phyloP scores from a whole-genome alignment of 2,888 invertebrate genomes.

The Diadegma fenestrale region DNA sequence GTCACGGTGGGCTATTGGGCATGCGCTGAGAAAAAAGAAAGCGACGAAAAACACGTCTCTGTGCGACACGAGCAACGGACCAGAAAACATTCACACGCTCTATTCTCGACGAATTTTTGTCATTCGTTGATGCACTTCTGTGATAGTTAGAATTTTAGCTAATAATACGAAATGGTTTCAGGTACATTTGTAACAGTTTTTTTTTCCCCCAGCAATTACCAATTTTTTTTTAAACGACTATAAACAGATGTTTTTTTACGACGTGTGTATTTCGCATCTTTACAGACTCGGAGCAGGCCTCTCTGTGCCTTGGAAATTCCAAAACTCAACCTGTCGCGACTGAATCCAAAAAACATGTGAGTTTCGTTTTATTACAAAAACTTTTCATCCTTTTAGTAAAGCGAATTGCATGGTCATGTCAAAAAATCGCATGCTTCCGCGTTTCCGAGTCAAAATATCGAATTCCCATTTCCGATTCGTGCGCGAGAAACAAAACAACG shows the following conservation, averaged over 20 bases:
- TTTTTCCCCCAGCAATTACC: too few species aligned
- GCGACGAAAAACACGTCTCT: background rate
- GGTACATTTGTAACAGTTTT: conserved; percentile 35
- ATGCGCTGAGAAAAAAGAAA: conserved; percentile 30
- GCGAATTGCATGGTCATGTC: background rate
- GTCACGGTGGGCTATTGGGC: conserved; percentile 18
- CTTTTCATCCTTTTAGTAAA: background rate
- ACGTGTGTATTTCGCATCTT: conserved; percentile 27
- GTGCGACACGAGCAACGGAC: background rate
- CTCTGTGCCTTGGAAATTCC: conserved; percentile 68
- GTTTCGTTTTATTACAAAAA: background rate
- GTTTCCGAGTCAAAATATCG: background rate
- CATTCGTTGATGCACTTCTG: conserved; percentile 20
- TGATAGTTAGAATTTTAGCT: conserved; percentile 25
- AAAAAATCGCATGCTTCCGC: background rate
- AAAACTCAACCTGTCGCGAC: conserved; percentile 57
- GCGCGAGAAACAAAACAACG: background rate
- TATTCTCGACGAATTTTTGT: background rate
- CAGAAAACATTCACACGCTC: background rate
- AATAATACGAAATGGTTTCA: conserved; percentile 55
- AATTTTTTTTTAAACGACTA: too few species aligned
- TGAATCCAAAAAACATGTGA: conserved; percentile 56
- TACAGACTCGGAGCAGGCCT: conserved; percentile 72
- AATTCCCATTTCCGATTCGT: conserved; percentile 23
- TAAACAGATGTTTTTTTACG: background rate